These are phyloP conservation scores for Nomada fabriciana DNA, from an alignment of 2,888 invertebrate species.

Conservation along the genomic window DNA sequence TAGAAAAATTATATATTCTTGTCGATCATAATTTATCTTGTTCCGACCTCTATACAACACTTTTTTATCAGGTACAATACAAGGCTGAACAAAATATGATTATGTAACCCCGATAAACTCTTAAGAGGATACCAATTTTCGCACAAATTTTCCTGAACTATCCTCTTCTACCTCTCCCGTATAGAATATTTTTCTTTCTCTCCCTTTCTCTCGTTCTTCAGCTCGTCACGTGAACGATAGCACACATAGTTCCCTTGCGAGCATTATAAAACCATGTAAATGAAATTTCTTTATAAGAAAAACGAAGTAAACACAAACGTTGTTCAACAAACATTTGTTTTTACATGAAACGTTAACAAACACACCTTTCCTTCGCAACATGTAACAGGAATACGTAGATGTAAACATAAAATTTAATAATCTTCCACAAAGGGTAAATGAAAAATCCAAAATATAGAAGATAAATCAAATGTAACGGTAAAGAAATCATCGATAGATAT, in stretches of 20 bases:
- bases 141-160: neutral
- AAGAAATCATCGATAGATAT: neutral
- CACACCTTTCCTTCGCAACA: conserved; percentile 11
- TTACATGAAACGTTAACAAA: conserved; percentile 31
- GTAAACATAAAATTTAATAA: neutral
- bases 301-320: conserved; percentile 31
- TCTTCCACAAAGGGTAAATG: conserved; percentile 3
- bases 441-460: neutral
- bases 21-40: conserved; percentile 55
- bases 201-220: neutral
- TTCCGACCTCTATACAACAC: conserved; percentile 49
- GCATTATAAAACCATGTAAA: conserved; percentile 28
- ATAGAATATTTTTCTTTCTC: neutral
- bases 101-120: conserved; percentile 51
- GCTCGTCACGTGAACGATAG: conserved; percentile 16
- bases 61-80: conserved; percentile 74
- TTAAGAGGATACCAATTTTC: conserved; percentile 17
- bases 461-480: conserved; percentile 19
- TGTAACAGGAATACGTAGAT: neutral
- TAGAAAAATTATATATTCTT: conserved; percentile 61
- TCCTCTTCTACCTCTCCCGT: neutral
- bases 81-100: conserved; percentile 71
- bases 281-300: conserved; percentile 11
- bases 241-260: conserved; percentile 13
- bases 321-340: conserved; percentile 34